Percentiles rank a stretch among this genome's conserved stretches.
These are phyloP conservation scores for Cryptophagus acutangulus DNA, from an alignment of 2,888 invertebrate species.

Conservation along the genomic window DNA sequence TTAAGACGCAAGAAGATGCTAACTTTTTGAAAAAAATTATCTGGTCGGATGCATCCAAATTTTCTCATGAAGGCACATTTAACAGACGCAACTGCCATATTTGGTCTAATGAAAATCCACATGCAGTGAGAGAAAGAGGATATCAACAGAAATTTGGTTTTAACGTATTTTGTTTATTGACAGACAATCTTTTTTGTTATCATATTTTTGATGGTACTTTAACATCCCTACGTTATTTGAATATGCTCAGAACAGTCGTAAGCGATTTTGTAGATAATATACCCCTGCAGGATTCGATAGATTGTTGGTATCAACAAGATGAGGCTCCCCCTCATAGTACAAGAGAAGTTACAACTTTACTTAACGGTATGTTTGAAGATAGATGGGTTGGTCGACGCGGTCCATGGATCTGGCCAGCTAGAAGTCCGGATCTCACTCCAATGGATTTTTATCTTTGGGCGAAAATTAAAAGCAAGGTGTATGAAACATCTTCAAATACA, in stretches of 20 bases:
- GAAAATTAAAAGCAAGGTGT: neutral
- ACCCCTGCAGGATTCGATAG: neutral
- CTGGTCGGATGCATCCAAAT: slow-evolving; percentile 12
- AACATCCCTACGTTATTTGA: slow-evolving; percentile 2
- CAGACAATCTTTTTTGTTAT: slow-evolving; percentile 10
- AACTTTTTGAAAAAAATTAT: slow-evolving; percentile 11
- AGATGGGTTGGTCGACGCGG: slow-evolving; percentile 6
- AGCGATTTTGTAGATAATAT: neutral
- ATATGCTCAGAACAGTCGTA: neutral
- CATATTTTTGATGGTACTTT: slow-evolving; percentile 9
- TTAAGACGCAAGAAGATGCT: slow-evolving; percentile 8
- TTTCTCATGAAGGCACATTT: slow-evolving; percentile 7
- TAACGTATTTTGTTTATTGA: slow-evolving; percentile 11
- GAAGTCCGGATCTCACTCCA: no score
- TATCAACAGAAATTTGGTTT: slow-evolving; percentile 8
- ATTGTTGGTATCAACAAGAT: slow-evolving; percentile 7
- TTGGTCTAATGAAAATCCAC: slow-evolving; percentile 13
- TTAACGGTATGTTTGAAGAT: slow-evolving; percentile 5
- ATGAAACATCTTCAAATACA: no score
- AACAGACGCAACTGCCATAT: slow-evolving; percentile 9
- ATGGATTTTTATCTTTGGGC: neutral
- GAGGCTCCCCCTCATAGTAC: slow-evolving; percentile 9
- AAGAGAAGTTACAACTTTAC: neutral
- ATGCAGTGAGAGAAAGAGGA: slow-evolving; percentile 4
- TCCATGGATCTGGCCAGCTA: slow-evolving; percentile 9